Evolutionary conservation across 2,113 vertebrate species (phyloP).

Genomic region (Phyllostomus hastatus): DNA sequence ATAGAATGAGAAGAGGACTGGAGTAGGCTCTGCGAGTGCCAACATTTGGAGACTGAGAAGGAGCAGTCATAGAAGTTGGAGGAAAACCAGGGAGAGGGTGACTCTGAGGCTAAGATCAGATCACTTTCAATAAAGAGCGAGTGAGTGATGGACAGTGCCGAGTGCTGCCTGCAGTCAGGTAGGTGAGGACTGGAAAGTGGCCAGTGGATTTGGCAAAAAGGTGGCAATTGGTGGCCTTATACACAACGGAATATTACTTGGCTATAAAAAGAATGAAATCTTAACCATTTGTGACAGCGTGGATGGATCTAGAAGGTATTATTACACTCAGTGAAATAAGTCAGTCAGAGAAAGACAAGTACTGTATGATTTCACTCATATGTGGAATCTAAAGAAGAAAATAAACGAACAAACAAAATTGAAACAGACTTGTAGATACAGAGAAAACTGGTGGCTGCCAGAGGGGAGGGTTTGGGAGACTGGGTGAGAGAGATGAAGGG

Average conservation of each 20-base stretch:
- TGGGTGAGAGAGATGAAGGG: background rate
- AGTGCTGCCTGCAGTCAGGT: background rate
- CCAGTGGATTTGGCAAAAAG: background rate
- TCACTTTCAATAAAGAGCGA: background rate
- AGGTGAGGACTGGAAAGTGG: background rate
- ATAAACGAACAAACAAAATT: background rate
- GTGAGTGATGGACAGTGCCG: background rate
- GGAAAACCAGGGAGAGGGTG: background rate
- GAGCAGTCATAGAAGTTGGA: background rate
- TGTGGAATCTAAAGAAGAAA: background rate
- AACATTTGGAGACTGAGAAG: background rate
- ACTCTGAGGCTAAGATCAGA: background rate
- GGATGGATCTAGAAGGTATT: background rate
- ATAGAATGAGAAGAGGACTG: background rate
- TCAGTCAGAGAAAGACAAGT: background rate
- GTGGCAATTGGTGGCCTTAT: background rate
- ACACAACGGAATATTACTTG: background rate
- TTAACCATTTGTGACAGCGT: background rate
- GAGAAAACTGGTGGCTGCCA: background rate
- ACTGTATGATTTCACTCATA: background rate
- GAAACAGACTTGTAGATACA: background rate
- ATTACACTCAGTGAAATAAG: background rate
- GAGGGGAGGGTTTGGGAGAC: background rate
- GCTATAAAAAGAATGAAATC: background rate
- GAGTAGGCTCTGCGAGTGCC: background rate